Base-by-base conservation (phyloP, 2,113 vertebrate genomes). In the Oreotragus oreotragus region DNA sequence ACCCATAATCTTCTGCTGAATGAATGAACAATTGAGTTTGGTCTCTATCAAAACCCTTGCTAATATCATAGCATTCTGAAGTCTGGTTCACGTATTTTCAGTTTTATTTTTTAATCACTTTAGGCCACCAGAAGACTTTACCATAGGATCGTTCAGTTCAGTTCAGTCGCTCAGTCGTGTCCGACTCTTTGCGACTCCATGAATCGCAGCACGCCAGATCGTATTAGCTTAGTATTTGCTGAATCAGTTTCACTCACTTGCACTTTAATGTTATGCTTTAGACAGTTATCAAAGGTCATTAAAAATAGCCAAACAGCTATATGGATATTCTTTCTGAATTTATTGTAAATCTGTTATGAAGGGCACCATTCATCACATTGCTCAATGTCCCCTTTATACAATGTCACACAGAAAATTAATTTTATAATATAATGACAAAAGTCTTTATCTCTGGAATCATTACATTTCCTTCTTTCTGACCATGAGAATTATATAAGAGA, bases 231-330 rank as follows among this genome's bases (percentile, higher is more conserved):
- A 91, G 36, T 84, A 84, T 94, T 93, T 89, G 87, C 96, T 96
- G 88, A 97, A 95, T 96, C 84, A 93, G 87, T 96, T 97, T 96
- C 73, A 96, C 39, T 97, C n/a, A 90, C 64, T 94, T 88, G 39
- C 58, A 97, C 94, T 96, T 91, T 91, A 96, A 92, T 95, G 57
- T 62, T 96, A 95, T 92, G 57, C 49, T 95, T 95, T 96, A 95
- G 89, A 90, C n/a, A 62, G 45, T 97, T 96, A 91, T 92, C 51
- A 94, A 95, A 97, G 90, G 90, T 94, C 90, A 96, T 97, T 96
- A 88, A 91, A 96, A 95, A 89, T 91, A 95, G n/a, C n/a, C 66
- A 93, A 96, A 93, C 53, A 96, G 70, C 16, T 91, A 81, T 86
- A 86, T 19, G 47, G 73, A 86, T 97, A 89, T 91, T 28, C n/a